Evolutionary conservation across 2,113 vertebrate species (phyloP).

Genomic region (Antechinus stuartii): DNA sequence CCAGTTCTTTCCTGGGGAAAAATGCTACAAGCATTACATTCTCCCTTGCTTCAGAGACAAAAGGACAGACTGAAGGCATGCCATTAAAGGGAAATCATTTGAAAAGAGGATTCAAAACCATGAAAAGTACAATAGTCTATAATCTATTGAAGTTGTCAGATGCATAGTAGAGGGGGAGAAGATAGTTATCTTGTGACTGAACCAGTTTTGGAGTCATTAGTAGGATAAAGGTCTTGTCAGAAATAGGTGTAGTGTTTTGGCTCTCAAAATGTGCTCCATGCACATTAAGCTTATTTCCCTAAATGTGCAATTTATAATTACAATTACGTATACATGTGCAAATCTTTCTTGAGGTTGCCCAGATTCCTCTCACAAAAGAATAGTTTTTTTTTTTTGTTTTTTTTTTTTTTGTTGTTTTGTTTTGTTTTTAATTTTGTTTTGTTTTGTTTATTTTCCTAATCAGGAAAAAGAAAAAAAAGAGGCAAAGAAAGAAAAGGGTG

Average conservation of each 20-base stretch:
- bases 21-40: not conserved
- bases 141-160: not conserved
- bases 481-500: not conserved
- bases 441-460: not conserved
- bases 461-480: not conserved
- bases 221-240: not conserved
- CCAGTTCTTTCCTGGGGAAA: not conserved
- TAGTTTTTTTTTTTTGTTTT: not conserved
- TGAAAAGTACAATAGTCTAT: not conserved
- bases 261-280: not conserved
- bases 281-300: not conserved
- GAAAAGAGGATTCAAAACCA: not conserved
- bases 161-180: not conserved
- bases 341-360: not conserved
- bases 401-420: too few relatives aligned
- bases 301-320: not conserved
- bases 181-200: not conserved
- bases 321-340: not conserved
- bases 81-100: not conserved
- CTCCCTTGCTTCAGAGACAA: not conserved
- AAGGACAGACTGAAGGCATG: not conserved
- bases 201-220: not conserved
- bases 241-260: not conserved
- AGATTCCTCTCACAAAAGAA: not conserved
- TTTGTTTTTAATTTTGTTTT: not conserved